Conservation (phyloP, 2,797 vertebrate species). For the Silurus lanzhouensis region DNA sequence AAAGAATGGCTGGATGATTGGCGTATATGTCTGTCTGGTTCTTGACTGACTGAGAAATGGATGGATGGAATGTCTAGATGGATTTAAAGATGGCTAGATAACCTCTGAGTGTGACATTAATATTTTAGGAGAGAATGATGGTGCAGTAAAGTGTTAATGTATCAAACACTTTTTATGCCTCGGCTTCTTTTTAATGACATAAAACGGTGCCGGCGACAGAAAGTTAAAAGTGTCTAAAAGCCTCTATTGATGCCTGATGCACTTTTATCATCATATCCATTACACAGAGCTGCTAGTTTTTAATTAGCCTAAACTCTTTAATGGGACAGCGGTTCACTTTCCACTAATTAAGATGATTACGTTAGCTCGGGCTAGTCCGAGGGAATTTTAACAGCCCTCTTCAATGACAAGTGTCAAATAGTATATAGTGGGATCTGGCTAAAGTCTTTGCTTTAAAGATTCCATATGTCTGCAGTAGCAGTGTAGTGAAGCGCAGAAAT, state of each 20-base stretch:
- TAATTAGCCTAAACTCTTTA: constrained; percentile 49
- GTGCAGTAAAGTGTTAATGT: background rate
- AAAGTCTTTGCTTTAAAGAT: constrained; percentile 40
- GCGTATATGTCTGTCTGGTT: no score
- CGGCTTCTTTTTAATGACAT: background rate
- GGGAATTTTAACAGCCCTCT: constrained; percentile 33
- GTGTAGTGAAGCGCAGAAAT: constrained; percentile 48
- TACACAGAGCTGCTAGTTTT: constrained; percentile 45
- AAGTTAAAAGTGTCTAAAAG: background rate
- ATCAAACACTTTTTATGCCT: background rate
- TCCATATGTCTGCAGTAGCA: constrained; percentile 50
- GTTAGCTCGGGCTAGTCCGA: constrained; percentile 19
- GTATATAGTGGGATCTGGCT: constrained; percentile 36
- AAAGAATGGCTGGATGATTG: no score
- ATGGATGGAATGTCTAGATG: no score
- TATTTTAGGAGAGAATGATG: background rate
- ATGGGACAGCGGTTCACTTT: constrained; percentile 48
- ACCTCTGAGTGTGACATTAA: background rate
- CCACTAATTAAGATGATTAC: constrained; percentile 45
- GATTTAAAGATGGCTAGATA: no score
- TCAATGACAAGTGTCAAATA: constrained; percentile 46
- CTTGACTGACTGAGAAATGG: no score
- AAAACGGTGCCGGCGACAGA: background rate
- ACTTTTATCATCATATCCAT: constrained; percentile 26
- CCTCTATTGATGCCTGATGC: constrained; percentile 3